These are phyloP conservation scores for Trissoscelio sp. DNA, from an alignment of 2,888 invertebrate genomes.

Conservation along the genomic window DNA sequence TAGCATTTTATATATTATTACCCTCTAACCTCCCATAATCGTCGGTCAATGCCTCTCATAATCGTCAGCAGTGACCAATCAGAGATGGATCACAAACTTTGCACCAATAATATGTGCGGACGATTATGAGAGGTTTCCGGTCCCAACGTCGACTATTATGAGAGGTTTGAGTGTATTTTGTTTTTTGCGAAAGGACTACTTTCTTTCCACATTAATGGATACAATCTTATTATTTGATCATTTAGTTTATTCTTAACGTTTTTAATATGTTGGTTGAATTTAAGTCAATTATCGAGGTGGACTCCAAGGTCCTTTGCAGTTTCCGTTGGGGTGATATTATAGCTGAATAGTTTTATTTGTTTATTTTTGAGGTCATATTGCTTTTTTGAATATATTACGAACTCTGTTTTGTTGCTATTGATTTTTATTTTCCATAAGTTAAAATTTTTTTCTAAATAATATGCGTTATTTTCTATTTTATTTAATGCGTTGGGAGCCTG, in stretches of 20 bases:
- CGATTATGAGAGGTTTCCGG: too few relatives aligned
- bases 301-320: conserved; percentile 14
- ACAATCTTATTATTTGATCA: conserved; percentile 3
- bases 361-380: neutral
- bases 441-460: neutral
- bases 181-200: conserved; percentile 12
- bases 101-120: too few relatives aligned
- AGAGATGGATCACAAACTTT: too few relatives aligned
- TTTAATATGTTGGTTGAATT: conserved; percentile 2
- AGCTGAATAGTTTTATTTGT: neutral
- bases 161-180: too few relatives aligned
- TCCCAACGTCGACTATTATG: too few relatives aligned
- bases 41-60: too few relatives aligned
- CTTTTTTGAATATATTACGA: neutral
- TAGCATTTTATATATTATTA: conserved; percentile 19
- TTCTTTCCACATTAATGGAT: neutral
- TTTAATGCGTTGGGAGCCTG: neutral
- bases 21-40: too few relatives aligned
- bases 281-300: neutral
- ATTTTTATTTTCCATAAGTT: conserved; percentile 5
- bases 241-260: neutral
- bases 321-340: neutral
- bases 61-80: too few relatives aligned
- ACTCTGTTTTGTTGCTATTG: neutral
- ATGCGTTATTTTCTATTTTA: neutral